Percentiles rank a stretch among this genome's conserved stretches.
Conservation (phyloP, 2,888 invertebrate genomes). For the Buathra laborator region DNA sequence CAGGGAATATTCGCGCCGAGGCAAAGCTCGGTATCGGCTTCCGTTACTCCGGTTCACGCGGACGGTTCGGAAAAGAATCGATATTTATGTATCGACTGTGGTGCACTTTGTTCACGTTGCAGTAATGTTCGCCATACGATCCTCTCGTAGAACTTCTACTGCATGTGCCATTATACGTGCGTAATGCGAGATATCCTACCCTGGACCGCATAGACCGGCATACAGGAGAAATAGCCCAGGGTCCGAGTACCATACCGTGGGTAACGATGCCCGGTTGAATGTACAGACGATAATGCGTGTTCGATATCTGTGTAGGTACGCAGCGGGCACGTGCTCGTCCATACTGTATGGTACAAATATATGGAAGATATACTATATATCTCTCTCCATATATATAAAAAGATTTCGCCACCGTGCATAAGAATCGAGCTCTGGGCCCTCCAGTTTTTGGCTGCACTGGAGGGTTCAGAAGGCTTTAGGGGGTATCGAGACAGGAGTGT, state of each 20-base stretch:
- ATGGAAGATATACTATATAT: background rate
- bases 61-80: too few relatives aligned
- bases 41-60: conserved; percentile 3
- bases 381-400: background rate
- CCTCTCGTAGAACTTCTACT: background rate
- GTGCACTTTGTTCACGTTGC: too few relatives aligned
- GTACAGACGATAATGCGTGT: conserved; percentile 1
- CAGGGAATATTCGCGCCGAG: conserved; percentile 21
- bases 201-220: background rate
- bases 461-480: too few relatives aligned
- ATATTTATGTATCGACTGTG: too few relatives aligned
- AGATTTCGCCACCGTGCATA: too few relatives aligned
- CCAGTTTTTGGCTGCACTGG: too few relatives aligned
- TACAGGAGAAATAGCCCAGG: conserved; percentile 10
- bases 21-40: conserved; percentile 10
- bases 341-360: background rate
- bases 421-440: too few relatives aligned
- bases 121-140: background rate
- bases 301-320: conserved; percentile 20
- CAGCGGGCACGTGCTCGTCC: background rate
- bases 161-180: background rate
- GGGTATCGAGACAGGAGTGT: too few relatives aligned
- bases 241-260: background rate
- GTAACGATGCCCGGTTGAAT: background rate
- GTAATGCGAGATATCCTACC: conserved; percentile 31